These are phyloP conservation scores for Silurus aristotelis DNA, from an alignment of 2,797 vertebrate species.

Conservation along the genomic window DNA sequence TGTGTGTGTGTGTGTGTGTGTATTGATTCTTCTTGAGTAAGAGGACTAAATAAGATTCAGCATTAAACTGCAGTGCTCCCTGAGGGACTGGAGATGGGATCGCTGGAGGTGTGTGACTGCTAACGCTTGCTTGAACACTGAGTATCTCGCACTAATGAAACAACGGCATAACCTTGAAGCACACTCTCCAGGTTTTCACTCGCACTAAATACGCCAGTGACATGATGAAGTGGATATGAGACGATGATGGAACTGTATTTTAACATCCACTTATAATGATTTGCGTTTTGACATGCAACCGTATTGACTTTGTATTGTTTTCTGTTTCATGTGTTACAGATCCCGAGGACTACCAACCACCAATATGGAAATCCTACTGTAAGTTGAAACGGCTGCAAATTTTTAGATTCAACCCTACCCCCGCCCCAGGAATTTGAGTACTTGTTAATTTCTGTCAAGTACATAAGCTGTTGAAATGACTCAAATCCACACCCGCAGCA, in stretches of 20 bases:
- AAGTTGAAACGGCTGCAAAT: slow-evolving; percentile 73
- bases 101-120: slow-evolving; percentile 22
- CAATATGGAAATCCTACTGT: slow-evolving; percentile 99
- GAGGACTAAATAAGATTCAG: slow-evolving; percentile 54
- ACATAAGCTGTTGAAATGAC: slow-evolving; percentile 14
- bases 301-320: slow-evolving; percentile 44
- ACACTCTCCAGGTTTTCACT: slow-evolving; percentile 1
- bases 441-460: neutral
- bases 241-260: slow-evolving; percentile 12
- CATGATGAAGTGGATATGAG: slow-evolving; percentile 19
- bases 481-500: neutral
- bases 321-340: slow-evolving; percentile 77
- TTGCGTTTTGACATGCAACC: neutral
- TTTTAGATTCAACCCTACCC: neutral
- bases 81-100: slow-evolving; percentile 30
- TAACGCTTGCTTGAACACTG: slow-evolving; percentile 16
- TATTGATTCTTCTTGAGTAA: slow-evolving; percentile 61
- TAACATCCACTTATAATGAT: neutral
- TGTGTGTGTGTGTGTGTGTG: slow-evolving; percentile 49
- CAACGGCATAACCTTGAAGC: slow-evolving; percentile 44
- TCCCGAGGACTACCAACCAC: slow-evolving; percentile 97
- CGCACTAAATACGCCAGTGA: slow-evolving; percentile 20
- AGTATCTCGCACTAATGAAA: slow-evolving; percentile 36
- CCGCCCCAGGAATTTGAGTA: neutral
- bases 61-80: slow-evolving; percentile 29